Percentiles rank a stretch among this genome's conserved stretches.
Conservation (phyloP, 2,888 invertebrate genomes). For the Odontothrips loti region DNA sequence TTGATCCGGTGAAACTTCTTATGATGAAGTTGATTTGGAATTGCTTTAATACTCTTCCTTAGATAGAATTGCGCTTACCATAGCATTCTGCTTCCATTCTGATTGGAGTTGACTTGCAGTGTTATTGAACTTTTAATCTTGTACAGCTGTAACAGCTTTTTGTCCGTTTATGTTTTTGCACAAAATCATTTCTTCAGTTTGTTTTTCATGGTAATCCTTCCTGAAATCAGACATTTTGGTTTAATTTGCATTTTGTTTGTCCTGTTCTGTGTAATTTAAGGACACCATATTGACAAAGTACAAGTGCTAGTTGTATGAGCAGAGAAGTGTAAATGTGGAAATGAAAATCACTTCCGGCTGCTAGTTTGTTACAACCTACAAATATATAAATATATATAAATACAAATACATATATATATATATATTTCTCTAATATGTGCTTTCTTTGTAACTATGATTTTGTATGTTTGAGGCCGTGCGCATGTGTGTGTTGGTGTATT, state of each 20-base stretch:
- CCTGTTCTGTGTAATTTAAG: neutral
- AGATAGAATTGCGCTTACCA: neutral
- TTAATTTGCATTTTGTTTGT: neutral
- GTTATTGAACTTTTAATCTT: neutral
- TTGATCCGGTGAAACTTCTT: neutral
- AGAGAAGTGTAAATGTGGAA: neutral
- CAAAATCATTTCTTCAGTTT: neutral
- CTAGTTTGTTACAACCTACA: neutral
- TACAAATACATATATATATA: neutral
- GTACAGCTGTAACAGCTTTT: neutral
- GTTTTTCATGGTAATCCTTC: no score
- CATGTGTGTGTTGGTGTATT: slow-evolving; percentile 9
- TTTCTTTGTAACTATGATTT: slow-evolving; percentile 20
- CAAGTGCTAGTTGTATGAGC: neutral
- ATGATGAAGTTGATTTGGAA: neutral
- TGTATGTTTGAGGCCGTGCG: neutral
- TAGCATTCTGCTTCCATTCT: slow-evolving; percentile 16
- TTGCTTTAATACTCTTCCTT: neutral
- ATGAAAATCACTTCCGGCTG: neutral
- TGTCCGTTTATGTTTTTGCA: neutral
- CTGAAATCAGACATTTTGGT: neutral
- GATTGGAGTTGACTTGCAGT: slow-evolving; percentile 15
- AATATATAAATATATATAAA: neutral
- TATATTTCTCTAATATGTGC: slow-evolving; percentile 25
- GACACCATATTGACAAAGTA: slow-evolving; percentile 14